These are phyloP conservation scores for Perizoma affinitatum DNA, from an alignment of 2,888 invertebrate genomes.

Conservation along the genomic window DNA sequence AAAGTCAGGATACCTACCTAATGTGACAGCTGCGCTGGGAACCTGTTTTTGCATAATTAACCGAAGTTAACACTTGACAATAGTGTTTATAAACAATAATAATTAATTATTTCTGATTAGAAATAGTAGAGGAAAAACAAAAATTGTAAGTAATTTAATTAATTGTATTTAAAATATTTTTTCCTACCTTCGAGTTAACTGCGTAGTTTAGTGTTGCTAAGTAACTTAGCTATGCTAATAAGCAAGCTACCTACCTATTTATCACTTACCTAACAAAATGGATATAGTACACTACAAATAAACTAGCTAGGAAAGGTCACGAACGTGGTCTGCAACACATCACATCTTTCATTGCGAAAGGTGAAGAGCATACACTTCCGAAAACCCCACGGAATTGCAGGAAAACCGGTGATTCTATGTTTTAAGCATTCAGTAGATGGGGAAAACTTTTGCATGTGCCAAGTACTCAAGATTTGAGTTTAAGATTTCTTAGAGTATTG, in stretches of 20 bases:
- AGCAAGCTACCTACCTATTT: slow-evolving; percentile 19
- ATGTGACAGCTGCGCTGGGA: too few relatives aligned
- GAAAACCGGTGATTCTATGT: slow-evolving; percentile 11
- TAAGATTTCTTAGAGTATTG: slow-evolving; percentile 22
- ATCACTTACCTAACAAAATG: too few relatives aligned
- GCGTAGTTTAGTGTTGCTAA: slow-evolving; percentile 52
- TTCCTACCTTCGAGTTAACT: slow-evolving; percentile 47
- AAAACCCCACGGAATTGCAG: not conserved
- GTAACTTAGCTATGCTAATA: slow-evolving; percentile 46
- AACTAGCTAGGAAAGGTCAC: too few relatives aligned
- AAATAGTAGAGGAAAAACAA: slow-evolving; percentile 14
- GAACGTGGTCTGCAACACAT: too few relatives aligned
- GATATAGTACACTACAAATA: too few relatives aligned
- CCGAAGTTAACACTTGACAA: too few relatives aligned
- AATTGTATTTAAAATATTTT: slow-evolving; percentile 48
- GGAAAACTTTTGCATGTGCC: slow-evolving; percentile 21
- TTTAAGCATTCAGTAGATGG: not conserved
- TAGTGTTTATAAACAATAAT: not conserved
- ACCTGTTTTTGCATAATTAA: too few relatives aligned
- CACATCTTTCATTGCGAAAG: not conserved
- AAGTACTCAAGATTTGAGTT: slow-evolving; percentile 9
- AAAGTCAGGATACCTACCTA: too few relatives aligned
- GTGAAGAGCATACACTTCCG: slow-evolving; percentile 17
- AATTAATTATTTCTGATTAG: not conserved
- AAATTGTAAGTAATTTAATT: slow-evolving; percentile 33